Conservation (phyloP, 2,888 invertebrate genomes). For the Diplolepis rosae region DNA sequence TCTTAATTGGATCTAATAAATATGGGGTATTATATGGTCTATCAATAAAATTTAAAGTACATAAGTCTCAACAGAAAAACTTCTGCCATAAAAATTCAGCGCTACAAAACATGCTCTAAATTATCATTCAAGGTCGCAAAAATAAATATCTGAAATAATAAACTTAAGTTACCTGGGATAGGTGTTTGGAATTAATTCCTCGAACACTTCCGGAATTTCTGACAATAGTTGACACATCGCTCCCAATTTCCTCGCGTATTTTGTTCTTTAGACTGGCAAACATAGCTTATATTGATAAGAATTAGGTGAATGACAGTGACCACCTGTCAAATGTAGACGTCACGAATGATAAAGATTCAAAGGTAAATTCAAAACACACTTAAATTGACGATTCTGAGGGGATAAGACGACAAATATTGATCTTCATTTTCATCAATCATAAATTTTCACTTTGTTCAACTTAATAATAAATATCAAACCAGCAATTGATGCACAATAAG, state of each 20-base stretch:
- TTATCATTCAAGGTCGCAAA: slow-evolving; percentile 2
- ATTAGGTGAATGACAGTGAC: slow-evolving; percentile 38
- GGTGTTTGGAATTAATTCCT: slow-evolving; percentile 65
- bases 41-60: neutral
- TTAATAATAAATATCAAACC: neutral
- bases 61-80: neutral
- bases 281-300: slow-evolving; percentile 75
- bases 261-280: slow-evolving; percentile 92
- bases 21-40: neutral
- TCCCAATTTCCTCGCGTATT: slow-evolving; percentile 91
- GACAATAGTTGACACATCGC: slow-evolving; percentile 79
- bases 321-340: slow-evolving; percentile 58
- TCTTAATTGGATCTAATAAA: neutral
- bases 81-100: neutral
- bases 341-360: slow-evolving; percentile 39
- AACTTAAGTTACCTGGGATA: slow-evolving; percentile 64
- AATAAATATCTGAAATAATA: neutral
- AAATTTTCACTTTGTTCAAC: neutral
- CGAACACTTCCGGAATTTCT: slow-evolving; percentile 67
- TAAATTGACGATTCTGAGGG: neutral
- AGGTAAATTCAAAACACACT: slow-evolving; percentile 26
- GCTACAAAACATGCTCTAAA: neutral
- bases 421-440: neutral
- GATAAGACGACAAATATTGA: neutral
- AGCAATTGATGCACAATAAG: slow-evolving; percentile 7